Conservation (phyloP, 2,113 vertebrate genomes). For the Rostratula benghalensis region DNA sequence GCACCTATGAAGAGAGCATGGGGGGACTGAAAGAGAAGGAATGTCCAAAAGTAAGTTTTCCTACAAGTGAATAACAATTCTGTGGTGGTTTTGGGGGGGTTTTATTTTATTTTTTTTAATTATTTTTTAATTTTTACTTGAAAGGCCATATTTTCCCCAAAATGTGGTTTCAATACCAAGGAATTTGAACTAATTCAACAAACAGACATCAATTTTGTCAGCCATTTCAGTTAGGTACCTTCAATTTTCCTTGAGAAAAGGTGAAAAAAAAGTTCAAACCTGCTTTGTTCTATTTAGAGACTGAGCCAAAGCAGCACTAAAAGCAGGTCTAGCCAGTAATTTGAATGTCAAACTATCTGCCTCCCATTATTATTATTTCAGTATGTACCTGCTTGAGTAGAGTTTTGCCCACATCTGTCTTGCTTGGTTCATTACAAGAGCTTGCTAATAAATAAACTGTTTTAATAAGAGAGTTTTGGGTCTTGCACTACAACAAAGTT, state of each 20-base stretch:
- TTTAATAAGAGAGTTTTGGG: conserved; percentile 27
- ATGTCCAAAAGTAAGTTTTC: background rate
- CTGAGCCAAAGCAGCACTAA: background rate
- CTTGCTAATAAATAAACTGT: conserved; percentile 16
- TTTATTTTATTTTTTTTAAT: background rate
- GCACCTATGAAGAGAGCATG: background rate
- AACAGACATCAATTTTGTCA: background rate
- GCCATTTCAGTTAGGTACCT: background rate
- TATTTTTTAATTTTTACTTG: background rate
- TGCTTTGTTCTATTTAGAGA: background rate
- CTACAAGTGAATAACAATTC: rapidly evolving
- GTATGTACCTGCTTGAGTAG: background rate
- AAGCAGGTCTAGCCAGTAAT: conserved; percentile 31
- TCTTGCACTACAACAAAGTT: conserved; percentile 6
- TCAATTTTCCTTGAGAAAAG: background rate
- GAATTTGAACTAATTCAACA: background rate
- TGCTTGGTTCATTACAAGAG: conserved; percentile 1
- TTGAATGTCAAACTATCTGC: background rate
- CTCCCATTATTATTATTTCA: background rate
- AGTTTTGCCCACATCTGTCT: conserved; percentile 33
- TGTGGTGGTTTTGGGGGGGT: too few relatives aligned
- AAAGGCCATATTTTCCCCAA: background rate
- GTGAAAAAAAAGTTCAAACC: background rate
- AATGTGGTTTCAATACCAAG: background rate
- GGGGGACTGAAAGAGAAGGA: background rate